Conservation (phyloP, 2,888 invertebrate genomes). For the Cryptus armator region DNA sequence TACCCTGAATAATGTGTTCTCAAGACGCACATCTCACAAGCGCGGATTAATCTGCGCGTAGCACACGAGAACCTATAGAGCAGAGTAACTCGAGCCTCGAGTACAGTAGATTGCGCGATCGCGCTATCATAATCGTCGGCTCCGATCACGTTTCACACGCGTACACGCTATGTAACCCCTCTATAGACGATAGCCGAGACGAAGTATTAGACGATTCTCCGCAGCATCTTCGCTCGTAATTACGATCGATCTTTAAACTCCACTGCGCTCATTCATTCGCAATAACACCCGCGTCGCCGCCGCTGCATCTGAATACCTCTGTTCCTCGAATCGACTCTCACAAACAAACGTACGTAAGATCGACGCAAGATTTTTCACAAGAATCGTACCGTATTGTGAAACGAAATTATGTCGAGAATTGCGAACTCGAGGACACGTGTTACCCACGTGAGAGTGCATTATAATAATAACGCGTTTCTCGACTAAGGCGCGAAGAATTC, state of each 20-base stretch:
- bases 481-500: slow-evolving; percentile 29
- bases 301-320: slow-evolving; percentile 38
- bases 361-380: slow-evolving; percentile 35
- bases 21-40: slow-evolving; percentile 22
- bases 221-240: slow-evolving; percentile 58
- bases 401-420: slow-evolving; percentile 53
- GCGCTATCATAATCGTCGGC: slow-evolving; percentile 62
- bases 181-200: slow-evolving; percentile 29
- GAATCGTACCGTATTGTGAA: slow-evolving; percentile 48
- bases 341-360: not conserved
- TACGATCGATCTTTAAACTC: slow-evolving; percentile 70
- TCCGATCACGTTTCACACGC: slow-evolving; percentile 63
- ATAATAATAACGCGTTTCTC: slow-evolving; percentile 15
- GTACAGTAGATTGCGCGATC: slow-evolving; percentile 63
- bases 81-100: not conserved
- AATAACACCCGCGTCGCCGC: slow-evolving; percentile 52
- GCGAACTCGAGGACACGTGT: slow-evolving; percentile 8
- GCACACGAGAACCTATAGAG: slow-evolving; percentile 31
- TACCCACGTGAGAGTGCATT: slow-evolving; percentile 31
- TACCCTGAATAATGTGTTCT: slow-evolving; percentile 28
- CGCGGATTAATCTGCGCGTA: slow-evolving; percentile 44
- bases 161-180: slow-evolving; percentile 17
- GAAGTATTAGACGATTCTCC: slow-evolving; percentile 36
- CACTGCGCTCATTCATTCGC: slow-evolving; percentile 48
- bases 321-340: slow-evolving; percentile 41